Evolutionary conservation across 1,140 invertebrate genomes (phyloP).

Genomic region (Elymnias hypermnestra): DNA sequence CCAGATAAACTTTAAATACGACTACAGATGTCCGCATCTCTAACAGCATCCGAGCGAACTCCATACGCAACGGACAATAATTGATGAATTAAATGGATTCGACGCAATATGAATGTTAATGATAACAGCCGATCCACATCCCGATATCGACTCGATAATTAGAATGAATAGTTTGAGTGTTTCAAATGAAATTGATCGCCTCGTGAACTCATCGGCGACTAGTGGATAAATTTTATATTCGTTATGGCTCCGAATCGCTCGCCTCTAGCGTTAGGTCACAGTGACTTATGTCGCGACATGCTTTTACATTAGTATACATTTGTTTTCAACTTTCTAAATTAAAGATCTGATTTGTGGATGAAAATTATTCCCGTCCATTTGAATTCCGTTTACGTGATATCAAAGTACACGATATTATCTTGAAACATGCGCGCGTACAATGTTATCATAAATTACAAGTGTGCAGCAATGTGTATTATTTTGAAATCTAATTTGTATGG

Average conservation of each 20-base stretch:
- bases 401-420: slow-evolving; percentile 24
- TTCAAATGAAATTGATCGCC: slow-evolving; percentile 38
- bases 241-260: slow-evolving; percentile 12
- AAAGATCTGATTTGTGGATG: slow-evolving; percentile 41
- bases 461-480: slow-evolving; percentile 22
- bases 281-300: slow-evolving; percentile 30
- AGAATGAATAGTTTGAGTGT: slow-evolving; percentile 48
- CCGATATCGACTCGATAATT: slow-evolving; percentile 48
- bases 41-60: slow-evolving; percentile 36
- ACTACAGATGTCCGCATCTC: slow-evolving; percentile 56
- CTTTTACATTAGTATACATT: slow-evolving; percentile 39
- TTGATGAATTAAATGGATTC: slow-evolving; percentile 59
- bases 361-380: slow-evolving; percentile 28
- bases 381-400: slow-evolving; percentile 20
- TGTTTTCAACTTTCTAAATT: slow-evolving; percentile 45
- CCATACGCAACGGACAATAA: slow-evolving; percentile 44
- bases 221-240: background rate
- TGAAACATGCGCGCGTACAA: slow-evolving; percentile 17
- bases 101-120: slow-evolving; percentile 56
- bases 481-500: slow-evolving; percentile 24
- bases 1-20: slow-evolving; percentile 66
- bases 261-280: slow-evolving; percentile 20
- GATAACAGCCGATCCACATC: slow-evolving; percentile 36
- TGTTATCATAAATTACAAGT: slow-evolving; percentile 24
- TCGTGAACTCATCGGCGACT: slow-evolving; percentile 30